A percentile compares a stretch with the other conserved stretches of the same genome.
These are phyloP conservation scores for Esox niger DNA, from an alignment of 2,113 vertebrate species.

Conservation along the genomic window DNA sequence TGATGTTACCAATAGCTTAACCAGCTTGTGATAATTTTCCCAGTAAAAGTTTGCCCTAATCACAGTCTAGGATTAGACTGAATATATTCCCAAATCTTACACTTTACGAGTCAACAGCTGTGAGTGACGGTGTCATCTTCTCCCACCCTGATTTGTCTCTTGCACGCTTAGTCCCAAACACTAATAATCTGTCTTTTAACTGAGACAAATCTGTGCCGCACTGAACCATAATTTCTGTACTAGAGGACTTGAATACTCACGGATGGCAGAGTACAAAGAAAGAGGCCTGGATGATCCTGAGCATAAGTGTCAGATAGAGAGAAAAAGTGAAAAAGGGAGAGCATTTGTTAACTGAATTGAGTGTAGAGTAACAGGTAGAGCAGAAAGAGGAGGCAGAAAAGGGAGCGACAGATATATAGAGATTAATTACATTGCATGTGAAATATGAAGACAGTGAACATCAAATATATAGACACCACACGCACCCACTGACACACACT, in stretches of 20 bases:
- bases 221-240: no score
- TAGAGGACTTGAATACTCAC: neutral
- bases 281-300: neutral
- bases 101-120: no score
- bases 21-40: no score
- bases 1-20: no score
- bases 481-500: conserved; percentile 28
- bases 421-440: neutral
- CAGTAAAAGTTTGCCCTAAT: no score
- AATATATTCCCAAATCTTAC: no score
- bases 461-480: no score
- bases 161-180: neutral
- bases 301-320: neutral
- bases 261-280: neutral
- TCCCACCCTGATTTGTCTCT: neutral
- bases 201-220: no score
- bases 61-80: no score
- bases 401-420: neutral
- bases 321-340: neutral
- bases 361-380: neutral
- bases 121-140: no score
- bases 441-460: conserved; percentile 6
- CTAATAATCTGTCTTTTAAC: neutral
- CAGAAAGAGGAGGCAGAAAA: neutral
- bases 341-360: no score